These are phyloP conservation scores for Norana najaformis DNA, from an alignment of 2,888 invertebrate genomes.

Conservation along the genomic window DNA sequence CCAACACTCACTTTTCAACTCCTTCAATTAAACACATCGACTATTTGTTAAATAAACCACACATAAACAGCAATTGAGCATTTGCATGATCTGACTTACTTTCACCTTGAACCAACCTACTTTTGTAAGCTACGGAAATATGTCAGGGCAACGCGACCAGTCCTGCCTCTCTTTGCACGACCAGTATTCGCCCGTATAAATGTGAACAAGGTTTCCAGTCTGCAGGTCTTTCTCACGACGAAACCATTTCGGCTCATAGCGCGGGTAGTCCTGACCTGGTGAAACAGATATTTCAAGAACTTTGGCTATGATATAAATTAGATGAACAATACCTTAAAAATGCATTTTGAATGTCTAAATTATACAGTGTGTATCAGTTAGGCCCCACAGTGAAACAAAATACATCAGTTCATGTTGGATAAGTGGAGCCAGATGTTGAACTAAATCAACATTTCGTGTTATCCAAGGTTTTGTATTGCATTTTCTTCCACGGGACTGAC, in stretches of 20 bases:
- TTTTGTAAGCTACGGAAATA: slow-evolving; percentile 67
- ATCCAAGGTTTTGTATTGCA: no score
- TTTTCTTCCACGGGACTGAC: no score
- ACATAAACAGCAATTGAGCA: background rate
- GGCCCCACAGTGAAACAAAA: no score
- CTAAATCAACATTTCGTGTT: no score
- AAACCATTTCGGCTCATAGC: slow-evolving; percentile 85
- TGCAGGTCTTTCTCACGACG: slow-evolving; percentile 74
- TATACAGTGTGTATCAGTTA: no score
- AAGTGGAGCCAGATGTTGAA: no score
- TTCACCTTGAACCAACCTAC: background rate
- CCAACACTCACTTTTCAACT: background rate
- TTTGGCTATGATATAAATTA: background rate
- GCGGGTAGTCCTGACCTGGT: slow-evolving; percentile 71
- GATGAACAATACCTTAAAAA: background rate
- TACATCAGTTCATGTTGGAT: no score
- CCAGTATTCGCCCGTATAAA: slow-evolving; percentile 90
- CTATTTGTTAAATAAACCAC: background rate
- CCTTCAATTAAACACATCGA: background rate
- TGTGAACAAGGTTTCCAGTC: slow-evolving; percentile 74
- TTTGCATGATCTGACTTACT: background rate
- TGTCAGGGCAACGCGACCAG: slow-evolving; percentile 88
- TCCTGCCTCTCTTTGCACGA: slow-evolving; percentile 81
- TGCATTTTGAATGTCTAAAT: background rate
- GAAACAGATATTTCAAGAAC: background rate